Conservation (phyloP, 2,113 vertebrate species). For the Microcebus lehilahytsara region DNA sequence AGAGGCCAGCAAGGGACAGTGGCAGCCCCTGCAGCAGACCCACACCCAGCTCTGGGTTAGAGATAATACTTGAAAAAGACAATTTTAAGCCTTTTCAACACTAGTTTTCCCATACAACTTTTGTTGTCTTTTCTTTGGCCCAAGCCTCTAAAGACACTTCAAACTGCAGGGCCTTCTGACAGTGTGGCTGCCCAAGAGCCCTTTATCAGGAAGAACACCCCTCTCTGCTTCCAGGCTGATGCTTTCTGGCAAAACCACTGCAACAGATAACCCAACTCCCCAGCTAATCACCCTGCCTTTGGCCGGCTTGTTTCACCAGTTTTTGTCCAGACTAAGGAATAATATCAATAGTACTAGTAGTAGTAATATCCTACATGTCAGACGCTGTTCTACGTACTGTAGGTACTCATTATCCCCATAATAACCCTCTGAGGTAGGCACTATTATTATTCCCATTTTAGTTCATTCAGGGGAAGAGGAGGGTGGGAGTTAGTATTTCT, state of each 20-base stretch:
- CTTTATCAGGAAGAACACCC: conserved; percentile 55
- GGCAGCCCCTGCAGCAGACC: background rate
- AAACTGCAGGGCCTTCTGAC: background rate
- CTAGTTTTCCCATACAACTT: background rate
- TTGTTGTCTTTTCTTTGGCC: background rate
- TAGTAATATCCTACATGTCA: background rate
- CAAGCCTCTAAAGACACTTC: background rate
- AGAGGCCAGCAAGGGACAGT: background rate
- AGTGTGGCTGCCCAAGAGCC: background rate
- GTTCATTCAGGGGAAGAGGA: background rate
- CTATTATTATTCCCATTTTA: background rate
- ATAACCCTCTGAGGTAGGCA: too few species aligned
- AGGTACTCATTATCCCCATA: background rate
- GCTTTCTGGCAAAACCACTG: background rate
- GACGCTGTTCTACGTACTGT: background rate
- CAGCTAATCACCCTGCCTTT: conserved; percentile 43
- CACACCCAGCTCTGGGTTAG: background rate
- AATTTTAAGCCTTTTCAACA: background rate
- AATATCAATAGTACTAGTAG: background rate
- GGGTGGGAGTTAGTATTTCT: background rate
- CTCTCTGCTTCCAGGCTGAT: background rate
- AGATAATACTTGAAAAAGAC: background rate
- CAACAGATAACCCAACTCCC: conserved; percentile 49
- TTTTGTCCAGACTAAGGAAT: background rate
- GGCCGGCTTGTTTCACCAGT: background rate